Evolutionary conservation across 2,888 invertebrate genomes (phyloP), one percentile per base, ranked within the genome.

Genomic region (Gari tellinella): DNA sequence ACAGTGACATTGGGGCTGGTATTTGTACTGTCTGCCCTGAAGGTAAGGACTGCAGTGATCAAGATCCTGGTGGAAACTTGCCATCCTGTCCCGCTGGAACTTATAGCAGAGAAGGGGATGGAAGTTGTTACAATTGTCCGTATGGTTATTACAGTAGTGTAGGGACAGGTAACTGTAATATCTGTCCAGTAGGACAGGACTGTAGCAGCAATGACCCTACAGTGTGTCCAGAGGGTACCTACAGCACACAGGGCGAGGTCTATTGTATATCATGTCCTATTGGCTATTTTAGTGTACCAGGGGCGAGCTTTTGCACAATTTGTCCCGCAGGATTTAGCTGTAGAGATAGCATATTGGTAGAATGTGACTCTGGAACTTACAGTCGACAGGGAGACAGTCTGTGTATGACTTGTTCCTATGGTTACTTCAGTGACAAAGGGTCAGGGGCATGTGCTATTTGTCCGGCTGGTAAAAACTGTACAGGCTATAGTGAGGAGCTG

Each of bases 161-260:
- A 46, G 83, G 77, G 14, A 60, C 79, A 19, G 60, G 46, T 19
- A 65, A 72, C 21, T 88, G 88, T 68, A 81, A 79, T 1, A 56
- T 77, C 1, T 90, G 89, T 73, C 80, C 81, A 12, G 75, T 70
- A 31, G 88, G 87, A 10, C 64, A 75, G 12, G 52, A 83, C 37
- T 88, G 87, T 53, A 56, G 81, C 12, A 56, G 46, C 14, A 38
- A 46, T 31, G 45, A 55, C 12, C 26, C 51, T n/a, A 45, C 58
- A 45, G 51, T 68, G 25, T 86, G 84, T 69, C 41, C 65, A 31
- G 73, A 72, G 10, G 86, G 86, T 10, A 70, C 63, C 26, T 85
- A 69, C 69, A 85, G 84, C 40, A 37, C 61, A 38, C 63, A 52
- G 31, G 83, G 84, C 3, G 63, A 74, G 40, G 49, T 62, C 10